These are phyloP conservation scores for Tanytarsus gracilentus DNA, from an alignment of 2,888 invertebrate species.

Conservation along the genomic window DNA sequence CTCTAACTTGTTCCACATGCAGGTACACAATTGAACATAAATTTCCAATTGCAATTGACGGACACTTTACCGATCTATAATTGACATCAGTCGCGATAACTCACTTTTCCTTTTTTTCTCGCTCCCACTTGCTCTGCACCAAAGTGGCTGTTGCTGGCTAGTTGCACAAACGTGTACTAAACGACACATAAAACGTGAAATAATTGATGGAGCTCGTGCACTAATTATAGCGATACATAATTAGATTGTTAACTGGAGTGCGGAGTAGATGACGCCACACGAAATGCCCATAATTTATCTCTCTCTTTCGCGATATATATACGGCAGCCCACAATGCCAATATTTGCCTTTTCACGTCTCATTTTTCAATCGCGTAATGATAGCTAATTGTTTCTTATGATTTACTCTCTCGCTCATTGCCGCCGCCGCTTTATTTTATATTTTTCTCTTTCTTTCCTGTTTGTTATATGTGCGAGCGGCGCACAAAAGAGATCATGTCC, in stretches of 20 bases:
- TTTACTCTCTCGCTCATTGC: not conserved
- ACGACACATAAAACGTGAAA: not conserved
- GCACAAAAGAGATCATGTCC: too few species aligned
- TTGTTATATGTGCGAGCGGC: not conserved
- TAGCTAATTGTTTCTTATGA: constrained; percentile 10
- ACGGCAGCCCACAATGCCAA: too few species aligned
- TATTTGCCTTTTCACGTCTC: not conserved
- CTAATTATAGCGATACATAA: constrained; percentile 3
- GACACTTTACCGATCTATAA: constrained; percentile 5
- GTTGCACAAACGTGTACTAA: not conserved
- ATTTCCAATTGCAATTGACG: constrained; percentile 13
- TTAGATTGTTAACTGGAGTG: constrained; percentile 4
- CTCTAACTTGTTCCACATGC: too few species aligned
- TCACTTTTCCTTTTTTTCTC: too few species aligned
- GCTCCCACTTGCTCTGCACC: not conserved
- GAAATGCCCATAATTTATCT: not conserved
- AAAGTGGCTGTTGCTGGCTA: not conserved
- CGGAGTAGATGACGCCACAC: not conserved
- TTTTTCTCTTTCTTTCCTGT: not conserved
- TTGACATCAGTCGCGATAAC: constrained; percentile 8
- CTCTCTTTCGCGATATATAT: too few species aligned
- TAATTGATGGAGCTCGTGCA: not conserved
- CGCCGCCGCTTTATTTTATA: not conserved
- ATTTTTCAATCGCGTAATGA: constrained; percentile 3
- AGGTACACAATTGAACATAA: not conserved